Evolutionary conservation across 23 tunicate species (phyloP).

Genomic region (Trididemnum clinides): DNA sequence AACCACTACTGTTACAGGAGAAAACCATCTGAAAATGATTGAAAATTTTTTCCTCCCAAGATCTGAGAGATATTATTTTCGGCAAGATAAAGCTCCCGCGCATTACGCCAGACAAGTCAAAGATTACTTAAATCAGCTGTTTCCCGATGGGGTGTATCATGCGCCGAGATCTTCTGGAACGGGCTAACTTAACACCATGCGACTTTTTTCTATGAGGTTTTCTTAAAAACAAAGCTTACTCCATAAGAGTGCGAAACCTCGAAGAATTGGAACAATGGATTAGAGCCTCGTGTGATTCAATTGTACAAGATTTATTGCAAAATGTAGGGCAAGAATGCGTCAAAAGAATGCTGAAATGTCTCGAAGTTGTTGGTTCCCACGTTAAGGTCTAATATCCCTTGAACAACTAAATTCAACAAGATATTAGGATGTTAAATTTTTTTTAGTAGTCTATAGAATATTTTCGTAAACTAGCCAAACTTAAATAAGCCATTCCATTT

Average conservation of each 20-base stretch:
- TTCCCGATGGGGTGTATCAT: too few relatives aligned
- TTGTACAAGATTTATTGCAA: conserved; percentile 3
- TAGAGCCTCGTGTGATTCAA: background rate
- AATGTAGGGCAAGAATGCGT: conserved; percentile 13
- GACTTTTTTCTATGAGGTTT: too few relatives aligned
- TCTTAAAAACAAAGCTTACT: background rate
- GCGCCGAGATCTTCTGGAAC: too few relatives aligned
- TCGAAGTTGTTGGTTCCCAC: background rate
- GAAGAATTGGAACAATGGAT: conserved; percentile 10
- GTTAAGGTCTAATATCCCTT: background rate
- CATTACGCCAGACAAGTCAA: too few relatives aligned
- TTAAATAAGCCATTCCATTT: background rate
- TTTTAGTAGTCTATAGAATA: background rate
- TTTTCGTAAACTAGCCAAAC: background rate
- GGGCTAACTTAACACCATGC: too few relatives aligned
- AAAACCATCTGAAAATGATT: too few relatives aligned
- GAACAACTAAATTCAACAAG: background rate
- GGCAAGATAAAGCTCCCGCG: too few relatives aligned
- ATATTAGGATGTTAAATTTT: background rate
- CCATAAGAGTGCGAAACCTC: background rate
- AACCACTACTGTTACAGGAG: too few relatives aligned
- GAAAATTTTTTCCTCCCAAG: too few relatives aligned
- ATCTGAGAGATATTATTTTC: too few relatives aligned
- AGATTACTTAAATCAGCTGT: too few relatives aligned
- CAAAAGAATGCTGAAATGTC: conserved; percentile 15